These are phyloP conservation scores for Diachasmimorpha longicaudata DNA, from an alignment of 1,140 invertebrate genomes.

Conservation along the genomic window DNA sequence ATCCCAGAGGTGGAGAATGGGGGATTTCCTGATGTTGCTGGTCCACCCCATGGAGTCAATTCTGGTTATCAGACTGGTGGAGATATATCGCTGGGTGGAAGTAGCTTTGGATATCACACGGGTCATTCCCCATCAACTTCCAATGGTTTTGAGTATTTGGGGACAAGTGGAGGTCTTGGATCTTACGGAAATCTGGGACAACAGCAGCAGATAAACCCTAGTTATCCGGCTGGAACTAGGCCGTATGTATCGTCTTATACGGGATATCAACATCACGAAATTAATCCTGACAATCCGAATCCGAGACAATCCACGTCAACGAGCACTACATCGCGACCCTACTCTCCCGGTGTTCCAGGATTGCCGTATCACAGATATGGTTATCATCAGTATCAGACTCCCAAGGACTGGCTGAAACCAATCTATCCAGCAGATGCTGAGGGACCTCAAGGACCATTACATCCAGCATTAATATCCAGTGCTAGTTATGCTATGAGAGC, in stretches of 20 bases:
- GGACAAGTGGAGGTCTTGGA: not conserved
- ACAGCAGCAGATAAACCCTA: not conserved
- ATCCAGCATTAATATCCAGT: not conserved
- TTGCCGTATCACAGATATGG: not conserved
- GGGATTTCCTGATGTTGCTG: not conserved
- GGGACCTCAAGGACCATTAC: not conserved
- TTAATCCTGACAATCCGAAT: slow-evolving; percentile 44
- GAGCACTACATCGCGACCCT: not conserved
- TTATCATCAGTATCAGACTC: not conserved
- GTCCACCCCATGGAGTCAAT: not conserved
- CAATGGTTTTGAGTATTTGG: not conserved
- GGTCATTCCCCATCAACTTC: not conserved
- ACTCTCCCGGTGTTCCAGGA: not conserved
- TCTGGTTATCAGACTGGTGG: not conserved
- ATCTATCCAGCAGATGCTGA: not conserved
- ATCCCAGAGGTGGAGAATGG: not conserved
- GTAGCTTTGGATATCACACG: not conserved
- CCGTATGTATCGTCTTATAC: not conserved
- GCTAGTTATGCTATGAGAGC: not conserved
- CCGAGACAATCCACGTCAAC: slow-evolving; percentile 28
- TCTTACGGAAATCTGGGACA: slow-evolving; percentile 11
- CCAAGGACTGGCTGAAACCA: not conserved
- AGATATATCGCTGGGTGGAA: not conserved
- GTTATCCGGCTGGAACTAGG: not conserved
- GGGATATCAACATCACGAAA: not conserved